These are phyloP conservation scores for Eurytoma californica DNA, from an alignment of 2,888 invertebrate genomes.

Conservation along the genomic window DNA sequence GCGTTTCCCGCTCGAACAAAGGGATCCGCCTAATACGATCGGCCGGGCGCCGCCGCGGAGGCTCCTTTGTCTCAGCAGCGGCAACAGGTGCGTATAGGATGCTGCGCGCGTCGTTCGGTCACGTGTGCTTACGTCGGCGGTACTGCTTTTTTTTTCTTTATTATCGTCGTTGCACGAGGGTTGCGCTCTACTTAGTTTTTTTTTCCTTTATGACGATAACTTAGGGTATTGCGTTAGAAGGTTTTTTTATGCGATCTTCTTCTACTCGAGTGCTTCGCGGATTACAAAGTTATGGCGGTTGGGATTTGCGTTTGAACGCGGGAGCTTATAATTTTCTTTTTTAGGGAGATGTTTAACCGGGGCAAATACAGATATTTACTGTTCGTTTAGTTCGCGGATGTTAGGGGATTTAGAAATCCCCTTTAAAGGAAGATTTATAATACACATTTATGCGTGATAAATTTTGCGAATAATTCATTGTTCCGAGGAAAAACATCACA, in stretches of 20 bases:
- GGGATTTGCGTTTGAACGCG: neutral
- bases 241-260: neutral
- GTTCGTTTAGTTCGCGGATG: too few species aligned
- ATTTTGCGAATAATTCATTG: too few species aligned
- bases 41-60: slow-evolving; percentile 51
- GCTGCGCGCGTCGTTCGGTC: too few species aligned
- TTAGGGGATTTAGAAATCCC: too few species aligned
- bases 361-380: too few species aligned
- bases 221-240: slow-evolving; percentile 23
- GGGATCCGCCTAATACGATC: slow-evolving; percentile 63
- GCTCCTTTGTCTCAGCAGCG: slow-evolving; percentile 26
- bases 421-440: too few species aligned
- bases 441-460: too few species aligned
- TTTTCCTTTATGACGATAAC: neutral
- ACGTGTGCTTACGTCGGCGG: neutral
- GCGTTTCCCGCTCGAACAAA: slow-evolving; percentile 58
- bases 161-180: too few species aligned
- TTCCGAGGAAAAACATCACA: too few species aligned
- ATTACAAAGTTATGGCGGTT: slow-evolving; percentile 10
- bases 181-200: neutral
- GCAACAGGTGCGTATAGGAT: slow-evolving; percentile 52
- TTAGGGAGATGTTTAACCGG: too few species aligned
- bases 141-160: slow-evolving; percentile 1
- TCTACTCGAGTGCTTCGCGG: neutral
- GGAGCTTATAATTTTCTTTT: too few species aligned